Evolutionary conservation across 2,888 invertebrate genomes (phyloP).

Genomic region (Boloria euphrosyne): DNA sequence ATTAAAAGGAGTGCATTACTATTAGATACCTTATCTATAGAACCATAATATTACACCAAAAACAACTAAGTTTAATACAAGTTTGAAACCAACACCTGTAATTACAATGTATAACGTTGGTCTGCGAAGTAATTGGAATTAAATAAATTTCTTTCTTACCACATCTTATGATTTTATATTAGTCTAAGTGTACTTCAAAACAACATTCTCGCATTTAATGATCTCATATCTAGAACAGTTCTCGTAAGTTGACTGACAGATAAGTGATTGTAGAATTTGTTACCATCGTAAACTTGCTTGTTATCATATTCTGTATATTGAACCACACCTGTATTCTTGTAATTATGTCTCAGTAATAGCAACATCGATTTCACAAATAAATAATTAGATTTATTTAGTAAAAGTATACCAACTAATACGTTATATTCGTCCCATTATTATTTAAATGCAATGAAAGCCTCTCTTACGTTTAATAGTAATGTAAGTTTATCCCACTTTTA

Average conservation of each 20-base stretch:
- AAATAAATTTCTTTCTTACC: conserved; percentile 38
- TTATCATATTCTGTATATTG: conserved; percentile 39
- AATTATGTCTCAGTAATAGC: conserved; percentile 31
- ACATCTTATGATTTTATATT: conserved; percentile 34
- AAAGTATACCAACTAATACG: conserved; percentile 1
- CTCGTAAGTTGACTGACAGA: conserved; percentile 41
- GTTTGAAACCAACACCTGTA: too few relatives aligned
- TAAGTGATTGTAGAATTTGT: conserved; percentile 43
- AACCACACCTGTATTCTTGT: conserved; percentile 37
- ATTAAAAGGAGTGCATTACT: too few relatives aligned
- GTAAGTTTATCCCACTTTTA: too few relatives aligned
- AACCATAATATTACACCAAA: too few relatives aligned
- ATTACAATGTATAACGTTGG: too few relatives aligned
- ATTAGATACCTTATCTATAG: too few relatives aligned
- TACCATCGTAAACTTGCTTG: conserved; percentile 40
- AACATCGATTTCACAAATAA: conserved; percentile 26
- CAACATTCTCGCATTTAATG: conserved; percentile 43
- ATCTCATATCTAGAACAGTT: conserved; percentile 40
- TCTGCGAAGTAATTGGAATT: conserved; percentile 12
- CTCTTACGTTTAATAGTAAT: too few relatives aligned
- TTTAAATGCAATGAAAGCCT: not conserved
- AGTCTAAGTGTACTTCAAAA: conserved; percentile 29
- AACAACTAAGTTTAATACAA: too few relatives aligned
- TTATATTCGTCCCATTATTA: conserved; percentile 7
- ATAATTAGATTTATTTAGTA: conserved; percentile 19